These are phyloP conservation scores for Cebidichthys violaceus DNA, from an alignment of 2,113 vertebrate species.

Conservation along the genomic window DNA sequence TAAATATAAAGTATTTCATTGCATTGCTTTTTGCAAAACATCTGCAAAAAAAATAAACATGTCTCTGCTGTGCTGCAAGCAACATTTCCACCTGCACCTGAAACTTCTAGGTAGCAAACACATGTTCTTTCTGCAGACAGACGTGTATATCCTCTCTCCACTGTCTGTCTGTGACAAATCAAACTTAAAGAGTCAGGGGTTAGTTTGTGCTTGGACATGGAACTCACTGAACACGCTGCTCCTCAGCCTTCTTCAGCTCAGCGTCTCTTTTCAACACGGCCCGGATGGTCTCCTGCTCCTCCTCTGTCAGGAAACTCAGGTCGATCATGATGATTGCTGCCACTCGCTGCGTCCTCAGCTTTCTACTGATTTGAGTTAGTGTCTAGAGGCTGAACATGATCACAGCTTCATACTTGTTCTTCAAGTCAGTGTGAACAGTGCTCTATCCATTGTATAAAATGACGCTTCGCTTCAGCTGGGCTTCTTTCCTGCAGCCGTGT, in stretches of 20 bases:
- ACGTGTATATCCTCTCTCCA: not conserved
- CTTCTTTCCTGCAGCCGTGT: not conserved
- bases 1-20: not conserved
- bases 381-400: not conserved
- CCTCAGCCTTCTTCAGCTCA: slow-evolving; percentile 89
- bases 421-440: not conserved
- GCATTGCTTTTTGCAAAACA: not conserved
- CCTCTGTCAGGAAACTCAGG: slow-evolving; percentile 92
- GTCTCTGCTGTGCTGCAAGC: not conserved
- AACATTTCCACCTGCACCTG: not conserved
- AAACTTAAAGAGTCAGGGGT: not conserved
- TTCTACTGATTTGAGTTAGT: not conserved
- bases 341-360: not conserved
- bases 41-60: not conserved
- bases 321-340: slow-evolving; percentile 89
- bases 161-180: no score
- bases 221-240: slow-evolving; percentile 90
- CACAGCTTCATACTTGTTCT: not conserved
- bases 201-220: not conserved
- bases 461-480: not conserved
- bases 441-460: not conserved
- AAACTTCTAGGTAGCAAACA: not conserved
- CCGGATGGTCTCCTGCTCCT: slow-evolving; percentile 91
- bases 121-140: not conserved
- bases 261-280: slow-evolving; percentile 91